Percentiles rank a stretch among this genome's conserved stretches.
Conservation (phyloP, 2,888 invertebrate genomes). For the Sympetrum striolatum region DNA sequence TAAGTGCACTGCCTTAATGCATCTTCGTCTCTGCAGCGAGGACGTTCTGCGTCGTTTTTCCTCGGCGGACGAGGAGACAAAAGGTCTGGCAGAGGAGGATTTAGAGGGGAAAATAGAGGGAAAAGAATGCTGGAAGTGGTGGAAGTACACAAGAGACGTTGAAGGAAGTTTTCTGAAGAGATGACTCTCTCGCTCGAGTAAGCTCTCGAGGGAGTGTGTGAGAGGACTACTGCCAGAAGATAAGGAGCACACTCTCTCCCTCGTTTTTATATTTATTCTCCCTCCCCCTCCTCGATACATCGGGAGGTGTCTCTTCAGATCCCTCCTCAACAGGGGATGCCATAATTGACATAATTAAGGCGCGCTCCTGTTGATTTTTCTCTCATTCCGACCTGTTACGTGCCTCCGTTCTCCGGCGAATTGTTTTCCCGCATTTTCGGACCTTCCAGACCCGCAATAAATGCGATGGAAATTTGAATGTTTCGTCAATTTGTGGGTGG, state of each 20-base stretch:
- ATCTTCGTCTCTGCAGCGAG: neutral
- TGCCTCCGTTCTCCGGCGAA: neutral
- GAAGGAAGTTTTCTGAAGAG: slow-evolving; percentile 7
- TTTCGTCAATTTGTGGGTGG: no score
- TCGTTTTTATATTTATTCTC: neutral
- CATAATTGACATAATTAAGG: neutral
- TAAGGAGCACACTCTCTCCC: neutral
- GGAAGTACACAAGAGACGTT: neutral
- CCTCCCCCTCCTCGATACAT: neutral
- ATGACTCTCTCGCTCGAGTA: neutral
- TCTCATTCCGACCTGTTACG: neutral
- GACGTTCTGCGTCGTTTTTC: neutral
- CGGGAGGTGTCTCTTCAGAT: neutral
- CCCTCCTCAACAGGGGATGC: neutral
- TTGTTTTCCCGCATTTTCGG: no score
- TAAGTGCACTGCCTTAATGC: neutral
- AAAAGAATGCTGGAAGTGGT: neutral
- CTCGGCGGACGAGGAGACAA: neutral
- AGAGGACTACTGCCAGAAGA: neutral
- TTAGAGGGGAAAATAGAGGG: neutral
- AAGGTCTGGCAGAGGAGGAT: neutral
- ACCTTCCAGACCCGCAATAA: no score
- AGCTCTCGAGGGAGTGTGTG: neutral
- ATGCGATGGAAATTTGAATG: no score
- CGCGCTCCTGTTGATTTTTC: neutral